Evolutionary conservation across 1,140 invertebrate species (phyloP), one percentile per base, ranked within the genome.

Genomic region (Drosophila lacteicornis): DNA sequence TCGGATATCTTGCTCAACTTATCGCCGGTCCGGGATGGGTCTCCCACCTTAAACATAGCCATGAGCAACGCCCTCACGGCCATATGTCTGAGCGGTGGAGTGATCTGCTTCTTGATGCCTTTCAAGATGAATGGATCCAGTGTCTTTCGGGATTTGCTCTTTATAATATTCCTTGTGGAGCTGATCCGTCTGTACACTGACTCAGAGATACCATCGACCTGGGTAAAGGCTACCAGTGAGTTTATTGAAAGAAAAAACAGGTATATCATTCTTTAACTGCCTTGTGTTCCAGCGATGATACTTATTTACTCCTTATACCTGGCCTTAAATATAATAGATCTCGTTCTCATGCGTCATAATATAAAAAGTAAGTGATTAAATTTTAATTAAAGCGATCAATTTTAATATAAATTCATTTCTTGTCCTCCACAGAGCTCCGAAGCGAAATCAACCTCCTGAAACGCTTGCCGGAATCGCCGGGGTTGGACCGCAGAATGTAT

Each of bases 1-100:
- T 46, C 80, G 1, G 84, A 87, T 22, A 4, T 88, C 8, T 3
- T 87, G 7, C 60, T 70, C 7, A 84, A 84, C 19, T 11, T 84
- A 22, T 43, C 82, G 50, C 50, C 80, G 3, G 61, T 68, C 0
- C 43, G 69, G 2, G 15, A 11, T 0, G 27, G 25, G 2, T 27
- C 67, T 0, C 38, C 65, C 0, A 40, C 62, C 8, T 61, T 84
- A 25, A 63, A 79, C 4, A 30, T 47, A 11, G 55, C 40, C n/a
- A 11, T 88, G 12, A 25, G 46, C 17, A 65, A 51, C 27, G 40
- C 46, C 8, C 15, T 88, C 11, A 42, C 78, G 2, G 9, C 38
- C 6, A 55, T 90, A 2, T 49, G 82, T 1, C 12, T 87, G 7
- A 69, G 69, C 9, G 84, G 80, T 0, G 84, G 85, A 8, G 45